phyloP scores from a whole-genome alignment of 1,140 invertebrate genomes.

The Oncopodura yosiiana region DNA sequence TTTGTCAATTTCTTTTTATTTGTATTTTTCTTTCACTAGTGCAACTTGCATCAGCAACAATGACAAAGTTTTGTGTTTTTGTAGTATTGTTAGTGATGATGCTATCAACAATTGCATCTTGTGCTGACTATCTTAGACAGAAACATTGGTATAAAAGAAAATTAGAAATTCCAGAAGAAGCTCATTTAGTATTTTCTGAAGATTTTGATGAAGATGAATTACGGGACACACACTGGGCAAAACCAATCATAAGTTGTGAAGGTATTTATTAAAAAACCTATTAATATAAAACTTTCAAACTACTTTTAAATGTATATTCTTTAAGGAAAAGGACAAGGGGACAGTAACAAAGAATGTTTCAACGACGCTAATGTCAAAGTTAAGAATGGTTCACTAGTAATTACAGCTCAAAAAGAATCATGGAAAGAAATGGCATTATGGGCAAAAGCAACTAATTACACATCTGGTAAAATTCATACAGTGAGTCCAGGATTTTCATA shows the following conservation, averaged over 20 bases:
- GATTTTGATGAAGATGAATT: conserved; percentile 23
- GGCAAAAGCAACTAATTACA: conserved; percentile 22
- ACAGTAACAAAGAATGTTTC: conserved; percentile 31
- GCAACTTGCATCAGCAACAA: too few species aligned
- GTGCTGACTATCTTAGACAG: too few species aligned
- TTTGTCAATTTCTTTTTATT: too few species aligned
- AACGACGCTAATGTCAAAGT: conserved; percentile 19
- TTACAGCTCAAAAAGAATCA: conserved; percentile 16
- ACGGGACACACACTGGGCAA: conserved; percentile 15
- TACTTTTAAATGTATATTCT: conserved; percentile 6
- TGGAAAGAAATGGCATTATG: conserved; percentile 8
- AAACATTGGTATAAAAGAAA: too few species aligned
- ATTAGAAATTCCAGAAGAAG: conserved; percentile 12
- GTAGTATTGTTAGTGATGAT: too few species aligned
- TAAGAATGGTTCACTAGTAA: conserved; percentile 19
- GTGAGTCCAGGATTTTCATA: conserved; percentile 13
- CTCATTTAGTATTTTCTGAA: conserved; percentile 20
- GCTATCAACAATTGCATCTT: too few species aligned
- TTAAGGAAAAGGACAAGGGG: conserved; percentile 22
- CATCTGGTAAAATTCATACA: conserved; percentile 20
- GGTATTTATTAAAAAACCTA: conserved; percentile 15
- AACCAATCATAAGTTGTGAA: conserved; percentile 19
- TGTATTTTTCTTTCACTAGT: too few species aligned
- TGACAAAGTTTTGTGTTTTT: too few species aligned
- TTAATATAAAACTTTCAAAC: not conserved